A percentile compares a stretch with the other conserved stretches of the same genome.
Evolutionary conservation across 1,140 invertebrate genomes (phyloP).

Genomic region (Euschistus heros): DNA sequence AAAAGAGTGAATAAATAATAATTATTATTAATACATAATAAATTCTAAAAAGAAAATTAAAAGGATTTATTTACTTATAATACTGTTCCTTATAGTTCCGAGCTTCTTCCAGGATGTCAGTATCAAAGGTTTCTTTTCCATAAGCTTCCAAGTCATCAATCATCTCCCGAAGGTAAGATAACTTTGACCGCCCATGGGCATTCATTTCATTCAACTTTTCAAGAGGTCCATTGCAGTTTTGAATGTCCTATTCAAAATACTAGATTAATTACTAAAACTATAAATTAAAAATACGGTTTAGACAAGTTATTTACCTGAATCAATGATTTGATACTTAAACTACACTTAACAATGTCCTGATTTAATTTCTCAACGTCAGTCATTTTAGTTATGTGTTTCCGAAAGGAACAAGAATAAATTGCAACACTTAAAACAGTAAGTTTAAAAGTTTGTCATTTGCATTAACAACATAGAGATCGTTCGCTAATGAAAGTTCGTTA

Average conservation of each 20-base stretch:
- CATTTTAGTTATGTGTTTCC: too few species aligned
- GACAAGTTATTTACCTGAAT: conserved; percentile 52
- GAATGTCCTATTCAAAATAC: conserved; percentile 18
- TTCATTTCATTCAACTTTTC: conserved; percentile 58
- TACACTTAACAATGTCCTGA: conserved; percentile 56
- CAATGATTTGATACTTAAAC: conserved; percentile 60
- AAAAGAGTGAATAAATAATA: conserved; percentile 2
- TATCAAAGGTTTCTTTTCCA: conserved; percentile 46
- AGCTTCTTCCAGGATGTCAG: conserved; percentile 48
- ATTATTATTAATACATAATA: neutral
- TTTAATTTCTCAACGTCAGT: conserved; percentile 30
- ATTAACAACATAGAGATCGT: neutral
- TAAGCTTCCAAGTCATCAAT: conserved; percentile 54
- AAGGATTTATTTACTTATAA: conserved; percentile 38
- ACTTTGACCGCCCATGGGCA: conserved; percentile 54
- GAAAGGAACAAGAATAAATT: neutral
- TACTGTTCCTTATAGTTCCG: conserved; percentile 56
- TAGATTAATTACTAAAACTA: neutral
- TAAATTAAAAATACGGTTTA: neutral
- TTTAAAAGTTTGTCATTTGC: neutral
- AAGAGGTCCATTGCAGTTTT: conserved; percentile 41
- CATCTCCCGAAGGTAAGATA: conserved; percentile 50
- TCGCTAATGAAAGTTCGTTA: neutral
- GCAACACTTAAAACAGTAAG: neutral
- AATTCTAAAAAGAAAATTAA: neutral